A percentile compares a stretch with the other conserved stretches of the same genome.
phyloP scores from a whole-genome alignment of 2,797 vertebrate genomes.

The Decapterus maruadsi region DNA sequence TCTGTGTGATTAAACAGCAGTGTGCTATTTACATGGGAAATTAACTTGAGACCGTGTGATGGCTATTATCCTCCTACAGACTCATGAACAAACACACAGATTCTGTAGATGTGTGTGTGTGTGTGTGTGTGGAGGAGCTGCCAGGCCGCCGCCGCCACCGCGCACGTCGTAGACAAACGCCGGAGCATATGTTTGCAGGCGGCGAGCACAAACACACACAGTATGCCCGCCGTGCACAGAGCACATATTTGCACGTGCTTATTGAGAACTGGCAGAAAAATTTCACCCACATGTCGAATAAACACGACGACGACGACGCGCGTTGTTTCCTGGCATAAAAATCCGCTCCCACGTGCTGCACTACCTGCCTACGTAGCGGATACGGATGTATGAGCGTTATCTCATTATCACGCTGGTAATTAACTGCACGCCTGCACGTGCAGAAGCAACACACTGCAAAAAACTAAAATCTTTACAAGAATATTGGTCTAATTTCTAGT shows the following conservation, averaged over 20 bases:
- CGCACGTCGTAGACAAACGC: constrained; percentile 67
- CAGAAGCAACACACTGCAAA: background rate
- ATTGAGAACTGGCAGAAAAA: constrained; percentile 65
- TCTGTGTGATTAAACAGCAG: constrained; percentile 94
- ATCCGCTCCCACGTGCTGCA: background rate
- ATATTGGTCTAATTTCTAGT: no score
- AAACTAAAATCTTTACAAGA: no score
- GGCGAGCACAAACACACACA: constrained; percentile 59
- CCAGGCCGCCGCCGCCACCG: background rate
- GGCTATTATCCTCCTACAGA: constrained; percentile 87
- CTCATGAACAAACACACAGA: constrained; percentile 79
- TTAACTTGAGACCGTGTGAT: constrained; percentile 93
- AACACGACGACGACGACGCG: constrained; percentile 54
- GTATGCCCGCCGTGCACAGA: constrained; percentile 43
- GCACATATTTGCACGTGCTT: constrained; percentile 72
- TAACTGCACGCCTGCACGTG: constrained; percentile 2
- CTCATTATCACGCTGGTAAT: constrained; percentile 35
- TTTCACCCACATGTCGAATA: constrained; percentile 52
- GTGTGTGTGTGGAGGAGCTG: constrained; percentile 10
- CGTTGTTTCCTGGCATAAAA: constrained; percentile 43
- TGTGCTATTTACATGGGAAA: constrained; percentile 98
- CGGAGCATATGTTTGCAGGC: constrained; percentile 66
- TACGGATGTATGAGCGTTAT: constrained; percentile 30
- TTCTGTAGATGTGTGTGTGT: constrained; percentile 59
- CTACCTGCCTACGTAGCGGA: no score